A percentile compares a stretch with the other conserved stretches of the same genome.
Conservation (phyloP, 2,113 vertebrate species). For the Cercocebus atys region DNA sequence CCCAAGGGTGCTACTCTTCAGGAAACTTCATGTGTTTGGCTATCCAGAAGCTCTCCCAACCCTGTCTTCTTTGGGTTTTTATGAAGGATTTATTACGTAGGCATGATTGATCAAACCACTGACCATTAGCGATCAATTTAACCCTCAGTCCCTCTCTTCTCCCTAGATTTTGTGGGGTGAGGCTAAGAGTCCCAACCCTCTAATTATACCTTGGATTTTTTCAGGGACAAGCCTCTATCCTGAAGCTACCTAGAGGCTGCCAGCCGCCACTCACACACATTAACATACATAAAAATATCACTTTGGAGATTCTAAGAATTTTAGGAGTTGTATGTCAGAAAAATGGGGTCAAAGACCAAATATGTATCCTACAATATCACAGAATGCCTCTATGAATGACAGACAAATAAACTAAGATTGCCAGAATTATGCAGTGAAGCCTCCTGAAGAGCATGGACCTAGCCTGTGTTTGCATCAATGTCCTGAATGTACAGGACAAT, state of each 20-base stretch:
- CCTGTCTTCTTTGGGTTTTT: background rate
- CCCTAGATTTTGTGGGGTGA: background rate
- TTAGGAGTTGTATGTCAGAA: background rate
- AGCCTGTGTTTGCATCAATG: background rate
- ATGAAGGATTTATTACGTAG: background rate
- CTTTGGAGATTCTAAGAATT: background rate
- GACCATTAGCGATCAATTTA: background rate
- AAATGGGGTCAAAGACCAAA: background rate
- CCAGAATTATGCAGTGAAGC: background rate
- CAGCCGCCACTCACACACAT: background rate
- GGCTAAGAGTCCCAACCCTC: background rate
- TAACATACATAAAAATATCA: background rate
- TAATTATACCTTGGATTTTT: background rate
- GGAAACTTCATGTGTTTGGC: background rate
- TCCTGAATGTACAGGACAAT: background rate
- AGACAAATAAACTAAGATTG: background rate
- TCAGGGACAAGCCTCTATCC: background rate
- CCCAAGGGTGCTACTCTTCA: background rate
- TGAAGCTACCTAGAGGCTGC: background rate
- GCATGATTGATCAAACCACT: background rate
- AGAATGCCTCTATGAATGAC: background rate
- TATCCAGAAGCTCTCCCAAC: background rate
- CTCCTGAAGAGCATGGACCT: background rate
- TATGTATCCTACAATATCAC: background rate
- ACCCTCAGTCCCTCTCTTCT: background rate